phyloP scores from a whole-genome alignment of 2,888 invertebrate genomes.

The Polydrusus tereticollis region DNA sequence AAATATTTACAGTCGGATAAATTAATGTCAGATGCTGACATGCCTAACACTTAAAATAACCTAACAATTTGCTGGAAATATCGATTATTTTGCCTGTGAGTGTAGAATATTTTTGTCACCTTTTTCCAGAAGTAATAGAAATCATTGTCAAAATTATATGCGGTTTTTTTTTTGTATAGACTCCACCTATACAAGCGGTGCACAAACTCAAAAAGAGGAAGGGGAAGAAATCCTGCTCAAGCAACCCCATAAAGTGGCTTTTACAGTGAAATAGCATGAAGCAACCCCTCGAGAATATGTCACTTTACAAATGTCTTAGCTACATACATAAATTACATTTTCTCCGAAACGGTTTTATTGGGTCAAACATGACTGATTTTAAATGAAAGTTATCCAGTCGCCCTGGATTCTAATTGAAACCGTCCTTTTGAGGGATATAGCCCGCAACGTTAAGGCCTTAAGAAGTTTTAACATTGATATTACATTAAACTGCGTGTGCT shows the following conservation, averaged over 20 bases:
- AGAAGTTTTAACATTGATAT: conserved; percentile 38
- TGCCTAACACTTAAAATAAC: too few species aligned
- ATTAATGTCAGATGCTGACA: too few species aligned
- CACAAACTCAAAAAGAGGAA: too few species aligned
- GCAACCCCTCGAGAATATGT: conserved; percentile 32
- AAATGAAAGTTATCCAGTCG: conserved; percentile 14
- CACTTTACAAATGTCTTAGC: conserved; percentile 41
- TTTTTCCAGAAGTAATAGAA: too few species aligned
- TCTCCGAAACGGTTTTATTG: conserved; percentile 26
- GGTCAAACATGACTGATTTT: conserved; percentile 38
- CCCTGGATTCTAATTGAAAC: conserved; percentile 12
- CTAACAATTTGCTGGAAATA: too few species aligned
- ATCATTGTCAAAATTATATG: too few species aligned
- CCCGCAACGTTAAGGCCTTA: conserved; percentile 19
- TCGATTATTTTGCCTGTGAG: too few species aligned
- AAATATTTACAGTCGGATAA: too few species aligned
- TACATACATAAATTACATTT: conserved; percentile 39
- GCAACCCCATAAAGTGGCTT: conserved; percentile 37
- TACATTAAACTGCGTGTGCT: conserved; percentile 39
- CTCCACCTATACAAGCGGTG: too few species aligned
- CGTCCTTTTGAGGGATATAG: conserved; percentile 19
- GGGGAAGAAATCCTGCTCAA: conserved; percentile 22
- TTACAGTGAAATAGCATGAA: conserved; percentile 21
- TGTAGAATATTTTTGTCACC: too few species aligned
- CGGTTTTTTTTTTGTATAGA: too few species aligned